Percentiles rank a stretch among this genome's conserved stretches.
Conservation (phyloP, 2,797 vertebrate genomes). For the Alfaro cultratus region DNA sequence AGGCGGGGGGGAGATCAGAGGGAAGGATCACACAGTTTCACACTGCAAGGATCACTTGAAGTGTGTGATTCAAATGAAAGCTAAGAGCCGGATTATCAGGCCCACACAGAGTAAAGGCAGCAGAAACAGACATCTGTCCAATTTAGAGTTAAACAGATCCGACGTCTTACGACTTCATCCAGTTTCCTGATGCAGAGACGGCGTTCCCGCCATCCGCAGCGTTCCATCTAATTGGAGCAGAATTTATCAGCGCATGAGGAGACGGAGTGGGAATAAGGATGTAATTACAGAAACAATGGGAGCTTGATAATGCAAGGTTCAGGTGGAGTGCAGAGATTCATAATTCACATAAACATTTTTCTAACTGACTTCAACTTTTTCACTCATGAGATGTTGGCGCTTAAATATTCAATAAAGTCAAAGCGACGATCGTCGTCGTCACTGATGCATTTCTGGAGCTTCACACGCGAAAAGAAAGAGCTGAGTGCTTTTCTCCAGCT, state of each 20-base stretch:
- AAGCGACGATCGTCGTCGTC: neutral
- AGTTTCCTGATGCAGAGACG: constrained; percentile 21
- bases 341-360: constrained; percentile 1
- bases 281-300: neutral
- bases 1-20: constrained; percentile 36
- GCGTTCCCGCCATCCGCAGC: neutral
- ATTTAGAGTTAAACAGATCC: constrained; percentile 37
- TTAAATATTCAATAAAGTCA: constrained; percentile 2
- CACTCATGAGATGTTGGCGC: neutral
- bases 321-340: constrained; percentile 4
- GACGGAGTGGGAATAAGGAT: neutral
- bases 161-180: neutral
- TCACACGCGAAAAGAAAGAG: neutral
- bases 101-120: constrained; percentile 3
- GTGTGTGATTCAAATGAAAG: constrained; percentile 53
- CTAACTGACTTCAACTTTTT: neutral
- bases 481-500: neutral
- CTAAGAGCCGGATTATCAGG: constrained; percentile 49
- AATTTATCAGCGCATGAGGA: neutral
- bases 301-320: neutral
- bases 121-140: constrained; percentile 34
- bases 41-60: constrained; percentile 38
- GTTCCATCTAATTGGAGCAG: neutral
- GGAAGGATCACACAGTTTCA: constrained; percentile 39
- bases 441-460: neutral